A percentile compares a stretch with the other conserved stretches of the same genome.
Conservation (phyloP, 2,113 vertebrate genomes). For the Gasterosteus aculeatus region DNA sequence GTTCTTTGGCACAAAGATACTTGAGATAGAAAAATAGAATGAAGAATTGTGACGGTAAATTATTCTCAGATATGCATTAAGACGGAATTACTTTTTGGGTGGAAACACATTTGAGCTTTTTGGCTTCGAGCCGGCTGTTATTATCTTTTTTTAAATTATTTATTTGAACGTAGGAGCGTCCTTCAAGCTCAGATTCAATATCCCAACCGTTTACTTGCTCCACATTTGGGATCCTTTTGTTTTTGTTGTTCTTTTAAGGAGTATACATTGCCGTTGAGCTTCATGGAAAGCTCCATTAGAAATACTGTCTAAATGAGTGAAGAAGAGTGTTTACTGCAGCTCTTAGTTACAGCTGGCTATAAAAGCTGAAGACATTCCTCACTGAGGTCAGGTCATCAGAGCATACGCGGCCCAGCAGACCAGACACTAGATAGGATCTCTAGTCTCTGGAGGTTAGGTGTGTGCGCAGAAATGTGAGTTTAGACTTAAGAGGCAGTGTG, state of each 20-base stretch:
- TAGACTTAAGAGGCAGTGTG: not conserved
- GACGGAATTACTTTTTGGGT: constrained; percentile 48
- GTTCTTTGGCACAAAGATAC: constrained; percentile 44
- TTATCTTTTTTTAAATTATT: constrained; percentile 18
- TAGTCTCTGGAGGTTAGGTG: constrained; percentile 4
- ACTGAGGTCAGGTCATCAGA: constrained; percentile 64
- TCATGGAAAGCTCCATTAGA: constrained; percentile 1
- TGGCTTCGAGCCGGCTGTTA: constrained; percentile 25
- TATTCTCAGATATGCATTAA: constrained; percentile 43
- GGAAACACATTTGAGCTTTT: constrained; percentile 50
- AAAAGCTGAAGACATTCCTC: constrained; percentile 72
- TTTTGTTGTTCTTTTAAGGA: not conserved
- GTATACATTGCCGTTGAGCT: not conserved
- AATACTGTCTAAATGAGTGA: constrained; percentile 19
- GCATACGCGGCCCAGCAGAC: constrained; percentile 17
- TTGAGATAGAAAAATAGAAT: constrained; percentile 33
- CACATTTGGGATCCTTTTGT: constrained; percentile 6
- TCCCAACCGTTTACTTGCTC: constrained; percentile 17
- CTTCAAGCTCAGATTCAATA: constrained; percentile 32
- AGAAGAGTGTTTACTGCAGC: constrained; percentile 48
- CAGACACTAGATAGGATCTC: constrained; percentile 32
- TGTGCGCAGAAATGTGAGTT: constrained; percentile 1
- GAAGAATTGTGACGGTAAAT: constrained; percentile 49
- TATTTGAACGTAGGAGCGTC: constrained; percentile 40
- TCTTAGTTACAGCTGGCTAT: constrained; percentile 62